Base-by-base conservation (phyloP, 2,888 invertebrate genomes). In the Didymodactylos carnosus region DNA sequence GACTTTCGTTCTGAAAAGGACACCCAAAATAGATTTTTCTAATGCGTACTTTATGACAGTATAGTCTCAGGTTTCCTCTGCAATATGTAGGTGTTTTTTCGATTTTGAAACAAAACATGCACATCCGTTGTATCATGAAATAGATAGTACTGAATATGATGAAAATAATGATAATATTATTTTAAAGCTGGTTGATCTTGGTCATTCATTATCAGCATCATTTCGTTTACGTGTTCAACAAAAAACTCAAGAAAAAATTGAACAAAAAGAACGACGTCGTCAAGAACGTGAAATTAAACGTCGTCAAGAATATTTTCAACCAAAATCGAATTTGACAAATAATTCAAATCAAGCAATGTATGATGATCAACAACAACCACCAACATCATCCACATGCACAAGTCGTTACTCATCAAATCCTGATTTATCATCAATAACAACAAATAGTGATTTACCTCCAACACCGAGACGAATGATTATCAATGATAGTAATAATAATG, bases 161-260 rank as follows among this genome's bases (percentile, higher is more conserved):
- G n/a, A n/a, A n/a, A n/a, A n/a, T n/a, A n/a, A n/a, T n/a, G n/a
- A n/a, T n/a, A n/a, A n/a, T n/a, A n/a, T n/a, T n/a, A n/a, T n/a
- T n/a, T n/a, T n/a, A n/a, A n/a, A 62, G 62, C n/a, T 62, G 29
- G 35, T n/a, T 29, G 25, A 62, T 35, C 8, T 62, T 8, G 62
- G 62, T 27, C 62, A 62, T 19, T 27, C 70, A 11, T 29, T 73
- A 16, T 74, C 74, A n/a, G 43, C 49, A 11, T 74, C 74, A 35
- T 72, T 74, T 69, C 71, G 71, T 27, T 51, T 41, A 35, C 74
- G 74, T 39, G 29, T 74, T 27, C 71, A 51, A 62, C 74, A 74
- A 71, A 74, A 74, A 69, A 74, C 74, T 40, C 71, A 70, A 27
- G 74, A 74, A 72, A 71, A 69, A 46, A 69, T 69, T 13, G 74